Evolutionary conservation across 2,888 invertebrate species (phyloP).

Genomic region (Zhuqinia jingwanae): DNA sequence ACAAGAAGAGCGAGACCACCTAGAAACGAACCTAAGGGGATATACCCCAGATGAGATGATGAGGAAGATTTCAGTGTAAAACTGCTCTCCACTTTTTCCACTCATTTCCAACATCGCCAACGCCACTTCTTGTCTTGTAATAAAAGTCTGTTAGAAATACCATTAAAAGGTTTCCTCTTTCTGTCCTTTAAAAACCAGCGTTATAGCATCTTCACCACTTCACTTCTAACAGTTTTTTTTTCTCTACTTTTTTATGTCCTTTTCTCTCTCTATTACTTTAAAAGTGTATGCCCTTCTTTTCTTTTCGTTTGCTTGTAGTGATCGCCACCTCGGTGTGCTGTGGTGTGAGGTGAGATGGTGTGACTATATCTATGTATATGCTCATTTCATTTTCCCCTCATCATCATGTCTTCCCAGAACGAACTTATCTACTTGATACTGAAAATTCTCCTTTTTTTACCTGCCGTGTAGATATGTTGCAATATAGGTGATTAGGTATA

Average conservation of each 20-base stretch:
- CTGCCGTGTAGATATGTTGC: no score
- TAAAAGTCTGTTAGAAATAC: slow-evolving; percentile 41
- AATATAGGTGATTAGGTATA: no score
- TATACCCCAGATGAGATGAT: neutral
- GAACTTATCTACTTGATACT: no score
- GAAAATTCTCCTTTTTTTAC: slow-evolving; percentile 5
- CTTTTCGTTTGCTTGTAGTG: neutral
- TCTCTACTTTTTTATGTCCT: neutral
- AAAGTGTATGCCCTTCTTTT: neutral
- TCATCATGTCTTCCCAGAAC: slow-evolving; percentile 28
- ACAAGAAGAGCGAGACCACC: slow-evolving; percentile 11
- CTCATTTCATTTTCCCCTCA: slow-evolving; percentile 58
- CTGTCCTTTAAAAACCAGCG: neutral
- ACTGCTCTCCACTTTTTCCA: neutral
- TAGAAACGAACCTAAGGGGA: neutral
- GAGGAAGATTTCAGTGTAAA: neutral
- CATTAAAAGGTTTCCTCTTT: slow-evolving; percentile 5
- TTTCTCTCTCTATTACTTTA: neutral
- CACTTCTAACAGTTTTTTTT: neutral
- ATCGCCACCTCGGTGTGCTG: neutral
- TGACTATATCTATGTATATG: slow-evolving; percentile 2
- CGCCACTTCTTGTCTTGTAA: neutral
- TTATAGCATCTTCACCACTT: neutral
- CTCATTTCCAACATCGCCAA: neutral
- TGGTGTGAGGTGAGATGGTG: neutral